phyloP scores from a whole-genome alignment of 2,797 vertebrate genomes.

The Zenarchopterus dispar region DNA sequence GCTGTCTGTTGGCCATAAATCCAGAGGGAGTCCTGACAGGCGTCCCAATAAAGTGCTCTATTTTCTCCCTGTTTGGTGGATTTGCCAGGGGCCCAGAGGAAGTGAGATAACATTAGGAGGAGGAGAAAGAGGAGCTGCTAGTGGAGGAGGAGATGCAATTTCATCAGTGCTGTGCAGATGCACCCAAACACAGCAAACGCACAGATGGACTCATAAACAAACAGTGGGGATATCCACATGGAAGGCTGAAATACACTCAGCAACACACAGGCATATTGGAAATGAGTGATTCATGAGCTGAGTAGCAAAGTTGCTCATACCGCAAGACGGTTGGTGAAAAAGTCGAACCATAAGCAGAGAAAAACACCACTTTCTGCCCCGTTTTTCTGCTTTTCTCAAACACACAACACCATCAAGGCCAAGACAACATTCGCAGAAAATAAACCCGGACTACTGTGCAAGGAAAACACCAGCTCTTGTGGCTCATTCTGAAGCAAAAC shows the following conservation, averaged over 20 bases:
- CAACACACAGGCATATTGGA: conserved; percentile 2
- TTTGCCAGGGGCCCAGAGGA: conserved; percentile 79
- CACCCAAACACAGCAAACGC: conserved; percentile 21
- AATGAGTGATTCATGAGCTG: conserved; percentile 43
- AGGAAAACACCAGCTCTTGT: conserved; percentile 18
- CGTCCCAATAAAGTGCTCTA: conserved; percentile 78
- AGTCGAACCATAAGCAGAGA: conserved; percentile 12
- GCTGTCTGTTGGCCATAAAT: conserved; percentile 78
- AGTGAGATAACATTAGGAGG: conserved; percentile 77
- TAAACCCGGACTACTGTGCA: conserved; percentile 21
- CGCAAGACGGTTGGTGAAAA: conserved; percentile 19
- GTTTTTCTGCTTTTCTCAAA: conserved; percentile 5
- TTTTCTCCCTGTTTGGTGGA: conserved; percentile 77
- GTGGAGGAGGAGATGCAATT: conserved; percentile 48
- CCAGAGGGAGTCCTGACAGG: conserved; percentile 76
- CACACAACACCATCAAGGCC: conserved; percentile 26
- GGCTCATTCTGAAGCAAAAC: background rate
- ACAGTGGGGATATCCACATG: conserved; percentile 29
- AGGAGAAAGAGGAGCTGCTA: conserved; percentile 34
- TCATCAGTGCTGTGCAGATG: conserved; percentile 47
- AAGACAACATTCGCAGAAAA: conserved; percentile 15
- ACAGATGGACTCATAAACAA: conserved; percentile 23
- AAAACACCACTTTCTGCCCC: background rate
- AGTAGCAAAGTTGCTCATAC: conserved; percentile 22
- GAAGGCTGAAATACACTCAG: conserved; percentile 31